A percentile compares a stretch with the other conserved stretches of the same genome.
Conservation (phyloP, 2,888 invertebrate genomes). For the Andrena camellia region DNA sequence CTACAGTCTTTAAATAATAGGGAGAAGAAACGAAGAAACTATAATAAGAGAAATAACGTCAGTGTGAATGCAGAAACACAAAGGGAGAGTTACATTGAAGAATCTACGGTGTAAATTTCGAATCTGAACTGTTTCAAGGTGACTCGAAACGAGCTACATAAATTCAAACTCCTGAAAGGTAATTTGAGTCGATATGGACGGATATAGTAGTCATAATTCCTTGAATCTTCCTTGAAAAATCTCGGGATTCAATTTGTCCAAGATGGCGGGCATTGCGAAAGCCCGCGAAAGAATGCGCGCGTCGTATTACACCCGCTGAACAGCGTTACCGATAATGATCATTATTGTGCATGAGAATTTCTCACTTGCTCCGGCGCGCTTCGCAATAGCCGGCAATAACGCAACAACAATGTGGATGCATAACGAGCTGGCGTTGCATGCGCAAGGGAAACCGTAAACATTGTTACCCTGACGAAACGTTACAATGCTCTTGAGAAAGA, state of each 20-base stretch:
- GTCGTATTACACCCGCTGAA: slow-evolving; percentile 58
- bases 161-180: no score
- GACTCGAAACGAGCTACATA: no score
- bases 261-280: slow-evolving; percentile 35
- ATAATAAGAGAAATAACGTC: no score
- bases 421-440: slow-evolving; percentile 64
- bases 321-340: slow-evolving; percentile 64
- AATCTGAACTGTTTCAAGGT: no score
- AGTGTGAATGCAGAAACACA: no score
- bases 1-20: no score
- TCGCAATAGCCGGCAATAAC: slow-evolving; percentile 66
- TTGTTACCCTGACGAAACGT: slow-evolving; percentile 57
- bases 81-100: no score
- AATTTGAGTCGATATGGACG: no score
- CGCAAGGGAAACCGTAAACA: slow-evolving; percentile 66
- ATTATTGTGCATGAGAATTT: slow-evolving; percentile 72
- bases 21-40: no score
- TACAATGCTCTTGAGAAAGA: slow-evolving; percentile 39
- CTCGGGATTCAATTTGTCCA: slow-evolving; percentile 9
- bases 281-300: slow-evolving; percentile 40
- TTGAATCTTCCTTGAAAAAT: background rate
- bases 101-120: no score
- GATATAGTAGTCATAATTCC: no score
- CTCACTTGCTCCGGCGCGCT: slow-evolving; percentile 65
- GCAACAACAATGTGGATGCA: slow-evolving; percentile 66